Base-by-base conservation (phyloP, 2,888 invertebrate species). In the Drepana falcataria region DNA sequence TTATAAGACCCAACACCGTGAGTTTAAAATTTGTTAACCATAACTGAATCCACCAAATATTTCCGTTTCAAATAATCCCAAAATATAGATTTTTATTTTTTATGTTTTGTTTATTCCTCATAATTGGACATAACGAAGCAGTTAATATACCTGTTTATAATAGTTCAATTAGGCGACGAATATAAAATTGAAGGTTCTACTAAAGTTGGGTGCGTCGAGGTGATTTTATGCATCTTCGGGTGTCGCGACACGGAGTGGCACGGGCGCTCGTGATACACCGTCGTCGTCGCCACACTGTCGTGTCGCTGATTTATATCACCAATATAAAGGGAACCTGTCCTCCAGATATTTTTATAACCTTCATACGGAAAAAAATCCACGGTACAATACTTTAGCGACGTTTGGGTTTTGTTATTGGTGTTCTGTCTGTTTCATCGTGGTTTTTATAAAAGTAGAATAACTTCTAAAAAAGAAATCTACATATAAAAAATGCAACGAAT, bases 251-350 rank as follows among this genome's bases (percentile, higher is more conserved):
- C 75, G 71, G 71, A 71, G 77, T 73, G 69, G 71, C 68, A 71
- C 69, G 66, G 66, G 68, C 64, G 67, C 41, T 66, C 66, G 68
- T 66, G 55, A 64, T 67, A 71, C 75, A 71, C 75, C 72, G 65
- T 69, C 69, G 69, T 66, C 68, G 59, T 57, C 69, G 71, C 77
- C 73, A 69, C 77, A 65, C 69, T 75, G 73, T 62, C 71, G 75
- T 75, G 80, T 83, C 83, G 75, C 81, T 90, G 90, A 91, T 90
- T 90, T 91, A 91, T 89, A 87, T 81, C 83, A 66, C 81, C 83
- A 89, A 89, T 91, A 89, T 88, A 87, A 83, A 83, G 84, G 82
- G 77, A 75, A 82, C 76, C 84, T 86, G 85, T 85, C 89, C 86
- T 83, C 83, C 74, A 84, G 83, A 84, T 85, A 88, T 86, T 89